Evolutionary conservation across 1,140 invertebrate genomes (phyloP).

Genomic region (Elysia chlorotica): DNA sequence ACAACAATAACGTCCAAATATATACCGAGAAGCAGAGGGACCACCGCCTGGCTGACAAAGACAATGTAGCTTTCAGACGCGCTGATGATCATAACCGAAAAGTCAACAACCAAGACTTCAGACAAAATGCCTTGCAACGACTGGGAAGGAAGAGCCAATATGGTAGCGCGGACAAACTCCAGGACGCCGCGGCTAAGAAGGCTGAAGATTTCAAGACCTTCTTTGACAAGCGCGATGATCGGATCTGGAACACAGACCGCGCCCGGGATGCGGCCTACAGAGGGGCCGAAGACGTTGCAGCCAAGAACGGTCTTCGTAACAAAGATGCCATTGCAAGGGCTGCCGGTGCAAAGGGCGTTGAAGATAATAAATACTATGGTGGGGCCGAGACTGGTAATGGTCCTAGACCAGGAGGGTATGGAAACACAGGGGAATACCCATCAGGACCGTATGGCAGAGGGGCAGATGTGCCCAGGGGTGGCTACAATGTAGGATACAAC

Average conservation of each 20-base stretch:
- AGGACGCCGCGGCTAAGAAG: conserved; percentile 5
- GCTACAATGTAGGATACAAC: not conserved
- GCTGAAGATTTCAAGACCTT: conserved; percentile 1
- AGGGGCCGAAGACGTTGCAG: conserved; percentile 11
- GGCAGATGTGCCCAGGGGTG: too few relatives aligned
- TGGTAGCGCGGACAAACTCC: conserved; percentile 6
- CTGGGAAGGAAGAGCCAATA: conserved; percentile 12
- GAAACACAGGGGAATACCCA: too few relatives aligned
- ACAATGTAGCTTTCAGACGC: not conserved
- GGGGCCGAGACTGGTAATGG: not conserved
- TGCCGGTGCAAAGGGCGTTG: conserved; percentile 12
- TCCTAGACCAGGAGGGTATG: too few relatives aligned
- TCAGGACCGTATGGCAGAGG: too few relatives aligned
- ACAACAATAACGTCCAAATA: conserved; percentile 18
- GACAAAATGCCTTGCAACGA: conserved; percentile 14
- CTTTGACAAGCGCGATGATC: conserved; percentile 17
- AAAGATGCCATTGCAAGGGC: conserved; percentile 11
- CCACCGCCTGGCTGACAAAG: conserved; percentile 1
- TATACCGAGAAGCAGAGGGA: conserved; percentile 17
- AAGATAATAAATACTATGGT: conserved; percentile 17
- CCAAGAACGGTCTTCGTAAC: conserved; percentile 6
- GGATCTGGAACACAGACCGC: not conserved
- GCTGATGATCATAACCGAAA: not conserved
- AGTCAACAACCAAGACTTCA: not conserved
- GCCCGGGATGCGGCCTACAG: conserved; percentile 8